Conservation (phyloP, 2,888 invertebrate species). For the Habroteleia sp. region DNA sequence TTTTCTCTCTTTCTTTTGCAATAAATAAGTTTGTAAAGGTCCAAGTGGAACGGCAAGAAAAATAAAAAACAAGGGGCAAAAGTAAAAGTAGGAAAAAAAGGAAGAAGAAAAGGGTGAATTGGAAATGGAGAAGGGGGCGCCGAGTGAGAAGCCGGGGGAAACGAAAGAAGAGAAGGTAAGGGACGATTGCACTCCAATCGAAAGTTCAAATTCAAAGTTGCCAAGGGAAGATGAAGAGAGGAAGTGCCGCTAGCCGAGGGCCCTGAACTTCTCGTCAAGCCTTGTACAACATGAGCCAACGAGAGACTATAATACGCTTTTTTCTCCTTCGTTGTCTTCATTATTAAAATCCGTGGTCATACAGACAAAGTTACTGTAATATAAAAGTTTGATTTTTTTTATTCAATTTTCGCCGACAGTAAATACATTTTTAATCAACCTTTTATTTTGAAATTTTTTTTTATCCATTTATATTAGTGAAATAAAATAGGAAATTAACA, state of each 20-base stretch:
- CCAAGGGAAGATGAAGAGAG: constrained; percentile 53
- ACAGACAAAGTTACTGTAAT: background rate
- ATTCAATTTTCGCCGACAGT: too few relatives aligned
- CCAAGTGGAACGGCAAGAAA: constrained; percentile 11
- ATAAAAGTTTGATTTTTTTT: too few relatives aligned
- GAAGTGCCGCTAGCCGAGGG: constrained; percentile 45
- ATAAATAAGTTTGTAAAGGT: constrained; percentile 40
- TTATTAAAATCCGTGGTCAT: constrained; percentile 28
- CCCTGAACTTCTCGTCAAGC: constrained; percentile 45
- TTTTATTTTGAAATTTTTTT: too few relatives aligned
- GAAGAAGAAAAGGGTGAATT: constrained; percentile 19
- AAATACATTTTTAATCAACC: too few relatives aligned
- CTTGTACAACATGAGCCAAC: constrained; percentile 24
- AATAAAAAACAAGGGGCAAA: constrained; percentile 59
- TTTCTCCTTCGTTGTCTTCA: constrained; percentile 13
- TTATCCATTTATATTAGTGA: too few relatives aligned
- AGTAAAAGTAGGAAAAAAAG: constrained; percentile 14
- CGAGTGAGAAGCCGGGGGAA: constrained; percentile 12
- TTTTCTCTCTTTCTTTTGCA: constrained; percentile 1
- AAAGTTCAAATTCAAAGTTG: constrained; percentile 61
- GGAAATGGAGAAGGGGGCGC: background rate
- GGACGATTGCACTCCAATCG: constrained; percentile 56
- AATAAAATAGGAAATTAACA: too few relatives aligned
- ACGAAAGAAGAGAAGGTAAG: constrained; percentile 30
- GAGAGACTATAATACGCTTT: constrained; percentile 9